Conservation (phyloP, 2,888 invertebrate genomes). For the Hirtodrosophila histrioides region DNA sequence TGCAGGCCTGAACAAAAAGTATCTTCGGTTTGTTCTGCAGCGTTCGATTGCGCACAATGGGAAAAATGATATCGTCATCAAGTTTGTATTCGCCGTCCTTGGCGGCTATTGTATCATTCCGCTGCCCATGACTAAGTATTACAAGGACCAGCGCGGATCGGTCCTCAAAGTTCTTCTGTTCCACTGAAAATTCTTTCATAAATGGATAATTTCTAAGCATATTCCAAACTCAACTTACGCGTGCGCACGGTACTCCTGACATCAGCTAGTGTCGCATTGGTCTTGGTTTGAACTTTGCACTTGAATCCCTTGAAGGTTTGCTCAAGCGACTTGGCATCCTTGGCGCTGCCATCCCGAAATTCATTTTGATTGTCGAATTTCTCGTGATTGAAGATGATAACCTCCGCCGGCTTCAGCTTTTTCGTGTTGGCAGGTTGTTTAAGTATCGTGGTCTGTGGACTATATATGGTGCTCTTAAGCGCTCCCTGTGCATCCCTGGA, state of each 20-base stretch:
- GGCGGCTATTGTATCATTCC: slow-evolving; percentile 79
- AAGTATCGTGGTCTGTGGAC: not conserved
- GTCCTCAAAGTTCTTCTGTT: slow-evolving; percentile 73
- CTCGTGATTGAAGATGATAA: slow-evolving; percentile 82
- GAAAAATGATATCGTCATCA: slow-evolving; percentile 81
- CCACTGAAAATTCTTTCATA: slow-evolving; percentile 61
- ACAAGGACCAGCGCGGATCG: slow-evolving; percentile 81
- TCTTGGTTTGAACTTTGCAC: slow-evolving; percentile 71
- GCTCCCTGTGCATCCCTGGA: slow-evolving; percentile 38
- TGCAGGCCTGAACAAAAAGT: slow-evolving; percentile 83
- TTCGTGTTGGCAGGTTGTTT: slow-evolving; percentile 15
- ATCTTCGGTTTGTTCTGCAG: slow-evolving; percentile 82
- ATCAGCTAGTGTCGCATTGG: slow-evolving; percentile 74
- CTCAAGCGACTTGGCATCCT: slow-evolving; percentile 77
- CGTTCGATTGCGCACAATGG: slow-evolving; percentile 79
- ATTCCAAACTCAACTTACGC: slow-evolving; percentile 68
- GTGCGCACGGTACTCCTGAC: slow-evolving; percentile 70
- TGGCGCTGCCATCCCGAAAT: slow-evolving; percentile 74
- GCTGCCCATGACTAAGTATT: slow-evolving; percentile 81
- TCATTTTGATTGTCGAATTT: slow-evolving; percentile 76
- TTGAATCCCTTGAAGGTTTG: slow-evolving; percentile 73
- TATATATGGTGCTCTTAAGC: slow-evolving; percentile 5
- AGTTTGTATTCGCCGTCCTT: slow-evolving; percentile 81
- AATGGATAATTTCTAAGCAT: not conserved
- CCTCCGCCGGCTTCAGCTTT: slow-evolving; percentile 77